Percentiles rank a stretch among this genome's conserved stretches.
phyloP scores from a whole-genome alignment of 2,113 vertebrate species.

The Gymnarchus niloticus region DNA sequence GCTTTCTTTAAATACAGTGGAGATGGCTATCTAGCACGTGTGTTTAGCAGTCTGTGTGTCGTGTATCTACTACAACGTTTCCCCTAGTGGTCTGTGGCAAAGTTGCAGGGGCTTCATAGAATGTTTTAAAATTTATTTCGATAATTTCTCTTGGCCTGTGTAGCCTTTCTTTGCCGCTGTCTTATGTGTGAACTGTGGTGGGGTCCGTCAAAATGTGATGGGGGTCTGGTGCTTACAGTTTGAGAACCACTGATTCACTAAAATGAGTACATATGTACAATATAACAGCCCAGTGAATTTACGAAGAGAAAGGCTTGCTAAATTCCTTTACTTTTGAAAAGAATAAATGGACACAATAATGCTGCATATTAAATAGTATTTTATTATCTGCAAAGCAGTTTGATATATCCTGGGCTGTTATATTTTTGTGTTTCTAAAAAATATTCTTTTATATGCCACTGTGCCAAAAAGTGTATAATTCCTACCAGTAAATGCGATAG shows the following conservation, averaged over 20 bases:
- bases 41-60: not conserved
- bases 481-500: not conserved
- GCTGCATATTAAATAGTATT: too few species aligned
- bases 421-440: not conserved
- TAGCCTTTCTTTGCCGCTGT: too few species aligned
- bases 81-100: too few species aligned
- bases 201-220: too few species aligned
- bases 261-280: too few species aligned
- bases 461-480: not conserved
- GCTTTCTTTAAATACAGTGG: not conserved
- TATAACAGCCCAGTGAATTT: constrained; percentile 5
- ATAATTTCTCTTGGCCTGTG: too few species aligned
- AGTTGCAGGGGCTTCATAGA: too few species aligned
- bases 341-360: not conserved
- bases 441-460: not conserved
- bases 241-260: too few species aligned
- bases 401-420: constrained; percentile 22
- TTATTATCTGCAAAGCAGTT: constrained; percentile 46
- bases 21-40: not conserved
- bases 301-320: not conserved
- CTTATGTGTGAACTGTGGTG: too few species aligned
- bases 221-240: too few species aligned
- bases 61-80: not conserved
- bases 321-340: not conserved
- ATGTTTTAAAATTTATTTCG: too few species aligned